A percentile compares a stretch with the other conserved stretches of the same genome.
Evolutionary conservation across 1,140 invertebrate species (phyloP).

Genomic region (Drosophila arawakana): DNA sequence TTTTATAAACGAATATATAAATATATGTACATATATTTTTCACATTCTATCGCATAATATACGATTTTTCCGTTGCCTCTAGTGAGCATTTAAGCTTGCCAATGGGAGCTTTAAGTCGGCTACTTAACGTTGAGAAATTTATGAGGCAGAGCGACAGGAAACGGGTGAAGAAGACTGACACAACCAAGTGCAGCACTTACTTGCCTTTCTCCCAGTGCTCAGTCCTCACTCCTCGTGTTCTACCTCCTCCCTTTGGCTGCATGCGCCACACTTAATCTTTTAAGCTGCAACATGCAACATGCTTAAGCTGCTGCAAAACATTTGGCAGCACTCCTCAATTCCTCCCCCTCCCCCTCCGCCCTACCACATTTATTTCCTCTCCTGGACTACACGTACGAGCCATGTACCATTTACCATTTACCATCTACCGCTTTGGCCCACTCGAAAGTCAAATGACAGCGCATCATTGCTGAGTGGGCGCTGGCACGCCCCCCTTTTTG

Average conservation of each 20-base stretch:
- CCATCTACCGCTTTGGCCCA: constrained; percentile 30
- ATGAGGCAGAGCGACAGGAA: constrained; percentile 31
- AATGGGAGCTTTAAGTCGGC: constrained; percentile 65
- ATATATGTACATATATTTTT: constrained; percentile 1
- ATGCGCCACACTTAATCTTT: constrained; percentile 70
- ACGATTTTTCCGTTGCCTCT: constrained; percentile 6
- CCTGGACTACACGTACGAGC: neutral
- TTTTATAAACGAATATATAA: too few species aligned
- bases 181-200: constrained; percentile 46
- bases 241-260: neutral
- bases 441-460: constrained; percentile 74
- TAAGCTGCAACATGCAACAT: constrained; percentile 79
- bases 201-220: constrained; percentile 24
- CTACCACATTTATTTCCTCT: neutral
- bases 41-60: constrained; percentile 1
- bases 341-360: neutral
- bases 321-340: constrained; percentile 46
- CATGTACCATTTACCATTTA: too few species aligned
- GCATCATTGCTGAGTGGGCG: constrained; percentile 51
- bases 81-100: constrained; percentile 51
- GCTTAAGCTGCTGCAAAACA: constrained; percentile 77
- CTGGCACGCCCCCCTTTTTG: constrained; percentile 5
- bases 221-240: too few species aligned
- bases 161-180: neutral
- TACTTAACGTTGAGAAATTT: constrained; percentile 69